A percentile compares a stretch with the other conserved stretches of the same genome.
Conservation (phyloP, 2,888 invertebrate genomes). For the Cerceris ruficornis region DNA sequence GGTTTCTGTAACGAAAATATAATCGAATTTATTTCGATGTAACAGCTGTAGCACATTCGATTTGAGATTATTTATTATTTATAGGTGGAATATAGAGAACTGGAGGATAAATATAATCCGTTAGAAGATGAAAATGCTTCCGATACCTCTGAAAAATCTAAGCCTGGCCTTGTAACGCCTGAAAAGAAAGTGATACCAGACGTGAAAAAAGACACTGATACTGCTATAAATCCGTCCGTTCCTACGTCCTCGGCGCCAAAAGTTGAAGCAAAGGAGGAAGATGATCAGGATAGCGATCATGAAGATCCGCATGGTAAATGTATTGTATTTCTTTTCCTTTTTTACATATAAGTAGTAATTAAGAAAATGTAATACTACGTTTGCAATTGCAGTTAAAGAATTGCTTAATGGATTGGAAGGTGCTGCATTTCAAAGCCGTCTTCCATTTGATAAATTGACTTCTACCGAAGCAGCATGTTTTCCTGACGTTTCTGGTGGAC, state of each 20-base stretch:
- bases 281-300: conserved; percentile 86
- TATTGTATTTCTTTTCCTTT: background rate
- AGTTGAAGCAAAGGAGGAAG: conserved; percentile 81
- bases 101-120: conserved; percentile 86
- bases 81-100: conserved; percentile 86
- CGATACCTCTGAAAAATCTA: conserved; percentile 86
- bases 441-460: conserved; percentile 97
- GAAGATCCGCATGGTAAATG: conserved; percentile 85
- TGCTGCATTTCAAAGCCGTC: conserved; percentile 95
- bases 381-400: conserved; percentile 73
- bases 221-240: conserved; percentile 82
- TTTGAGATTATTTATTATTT: conserved; percentile 20
- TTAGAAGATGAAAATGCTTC: conserved; percentile 85
- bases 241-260: conserved; percentile 83
- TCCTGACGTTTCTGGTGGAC: conserved; percentile 93
- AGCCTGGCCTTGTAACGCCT: conserved; percentile 81
- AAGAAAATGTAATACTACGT: background rate
- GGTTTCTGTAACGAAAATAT: background rate
- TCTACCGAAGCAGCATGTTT: conserved; percentile 96
- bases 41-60: background rate
- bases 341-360: background rate
- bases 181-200: conserved; percentile 75
- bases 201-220: conserved; percentile 84
- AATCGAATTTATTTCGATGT: background rate
- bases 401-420: conserved; percentile 89